phyloP scores from a whole-genome alignment of 2,888 invertebrate species.

The Maniola hyperantus region DNA sequence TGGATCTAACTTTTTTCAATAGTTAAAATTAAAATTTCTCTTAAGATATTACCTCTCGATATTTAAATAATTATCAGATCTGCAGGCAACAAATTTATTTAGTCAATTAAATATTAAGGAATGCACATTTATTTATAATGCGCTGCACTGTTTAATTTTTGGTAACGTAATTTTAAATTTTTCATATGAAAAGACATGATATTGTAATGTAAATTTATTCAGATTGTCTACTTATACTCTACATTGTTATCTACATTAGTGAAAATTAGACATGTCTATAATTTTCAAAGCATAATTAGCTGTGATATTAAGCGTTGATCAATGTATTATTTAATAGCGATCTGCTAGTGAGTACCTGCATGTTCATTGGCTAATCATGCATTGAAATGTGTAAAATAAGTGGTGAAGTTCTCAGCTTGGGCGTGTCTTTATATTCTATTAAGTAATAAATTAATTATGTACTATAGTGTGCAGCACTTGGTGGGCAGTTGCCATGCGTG shows the following conservation, averaged over 20 bases:
- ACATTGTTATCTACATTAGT: constrained; percentile 83
- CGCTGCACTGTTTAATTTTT: constrained; percentile 83
- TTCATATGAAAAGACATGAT: constrained; percentile 83
- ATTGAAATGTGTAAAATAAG: constrained; percentile 81
- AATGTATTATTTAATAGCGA: constrained; percentile 81
- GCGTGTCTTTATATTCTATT: constrained; percentile 81
- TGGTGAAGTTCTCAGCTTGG: constrained; percentile 78
- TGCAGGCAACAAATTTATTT: constrained; percentile 84
- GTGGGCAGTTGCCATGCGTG: constrained; percentile 78
- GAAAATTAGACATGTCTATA: constrained; percentile 82
- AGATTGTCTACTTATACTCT: constrained; percentile 83
- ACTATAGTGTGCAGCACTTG: constrained; percentile 80
- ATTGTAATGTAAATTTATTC: constrained; percentile 83
- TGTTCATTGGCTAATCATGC: constrained; percentile 83
- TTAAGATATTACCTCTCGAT: constrained; percentile 83
- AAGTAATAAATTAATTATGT: constrained; percentile 79
- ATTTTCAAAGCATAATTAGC: constrained; percentile 83
- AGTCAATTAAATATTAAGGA: constrained; percentile 83
- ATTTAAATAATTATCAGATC: constrained; percentile 81
- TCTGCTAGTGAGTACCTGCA: constrained; percentile 78
- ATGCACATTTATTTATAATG: constrained; percentile 84
- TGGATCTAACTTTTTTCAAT: constrained; percentile 82
- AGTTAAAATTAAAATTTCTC: constrained; percentile 82
- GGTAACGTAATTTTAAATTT: constrained; percentile 80
- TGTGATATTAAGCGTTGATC: constrained; percentile 82